Evolutionary conservation across 2,113 vertebrate genomes (phyloP).

Genomic region (Onychorhynchus coronatus): DNA sequence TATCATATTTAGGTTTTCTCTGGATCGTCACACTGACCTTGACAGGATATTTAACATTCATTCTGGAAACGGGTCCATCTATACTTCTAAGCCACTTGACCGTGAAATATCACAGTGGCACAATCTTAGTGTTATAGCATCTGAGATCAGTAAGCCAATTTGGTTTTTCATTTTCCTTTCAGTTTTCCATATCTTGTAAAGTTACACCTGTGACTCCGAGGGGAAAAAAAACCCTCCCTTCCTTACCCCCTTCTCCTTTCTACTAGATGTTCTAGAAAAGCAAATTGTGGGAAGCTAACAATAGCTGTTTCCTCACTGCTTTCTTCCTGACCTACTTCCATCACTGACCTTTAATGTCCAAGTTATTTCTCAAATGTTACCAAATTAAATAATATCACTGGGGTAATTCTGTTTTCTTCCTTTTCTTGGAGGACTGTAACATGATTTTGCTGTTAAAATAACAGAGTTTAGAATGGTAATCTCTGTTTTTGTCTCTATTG

Average conservation of each 20-base stretch:
- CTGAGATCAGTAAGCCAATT: constrained; percentile 80
- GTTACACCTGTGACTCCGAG: not conserved
- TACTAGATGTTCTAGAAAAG: not conserved
- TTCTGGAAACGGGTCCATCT: constrained; percentile 83
- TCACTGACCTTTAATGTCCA: not conserved
- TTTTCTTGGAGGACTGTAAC: not conserved
- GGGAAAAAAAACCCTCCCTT: not conserved
- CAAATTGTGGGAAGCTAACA: not conserved
- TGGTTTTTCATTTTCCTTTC: not conserved
- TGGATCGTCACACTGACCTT: constrained; percentile 84
- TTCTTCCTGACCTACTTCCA: not conserved
- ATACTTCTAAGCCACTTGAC: constrained; percentile 81
- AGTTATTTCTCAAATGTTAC: not conserved
- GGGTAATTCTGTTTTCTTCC: not conserved
- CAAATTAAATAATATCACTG: not conserved
- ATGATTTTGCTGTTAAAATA: not conserved
- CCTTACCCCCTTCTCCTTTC: not conserved
- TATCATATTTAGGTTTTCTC: constrained; percentile 72
- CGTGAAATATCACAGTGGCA: constrained; percentile 83
- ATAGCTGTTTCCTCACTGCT: not conserved
- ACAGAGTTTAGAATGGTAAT: not conserved
- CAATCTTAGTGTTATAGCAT: constrained; percentile 82
- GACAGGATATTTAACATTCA: constrained; percentile 84
- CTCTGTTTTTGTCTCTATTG: not conserved
- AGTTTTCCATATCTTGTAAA: not conserved